Base-by-base conservation (phyloP, 2,113 vertebrate genomes). In the Puntigrus tetrazona region DNA sequence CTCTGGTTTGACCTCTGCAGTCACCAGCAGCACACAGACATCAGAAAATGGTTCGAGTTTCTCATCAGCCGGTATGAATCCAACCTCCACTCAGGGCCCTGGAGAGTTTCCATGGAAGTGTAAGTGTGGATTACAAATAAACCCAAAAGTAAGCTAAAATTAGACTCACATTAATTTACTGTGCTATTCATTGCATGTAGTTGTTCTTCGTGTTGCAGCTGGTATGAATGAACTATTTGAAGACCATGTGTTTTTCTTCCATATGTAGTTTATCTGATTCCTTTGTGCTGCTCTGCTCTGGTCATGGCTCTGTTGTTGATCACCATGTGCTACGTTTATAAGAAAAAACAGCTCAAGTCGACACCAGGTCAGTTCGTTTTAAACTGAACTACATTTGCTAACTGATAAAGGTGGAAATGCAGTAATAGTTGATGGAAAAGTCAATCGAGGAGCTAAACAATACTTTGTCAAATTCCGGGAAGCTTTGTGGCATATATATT, bases 241-340 rank as follows among this genome's bases (percentile, higher is more conserved):
- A 47, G 3, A 29, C 25, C 3, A 4, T 45, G 13, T 47, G n/a
- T 6, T 74, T 52, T 75, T 31, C 4, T 11, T 52, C 8, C 13
- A 4, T 13, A 2, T 0, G 0, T 5, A 75, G 0, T 0, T 0
- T 43, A 1, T 52, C 16, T 75, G 5, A 34, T 75, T 3, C 18
- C 3, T 18, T 18, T 74, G 27, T 14, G 25, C 16, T 50, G 25
- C 50, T 14, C 29, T 52, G 4, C 8, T 9, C 27, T 31, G 27
- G 20, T 52, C 9, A 27, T 75, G 7, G 22, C 52, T 75, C 7
- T 75, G 45, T 8, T 75, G 45, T 27, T 50, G 16, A 75, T 52
- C 45, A 52, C 45, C 5, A 45, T 4, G 20, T 75, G 25, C 22
- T 8, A 75, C 43, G 20, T 75, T 52, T 75, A 75, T 45, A 75